These are phyloP conservation scores for Piaya cayana DNA, from an alignment of 2,113 vertebrate species.

Conservation along the genomic window DNA sequence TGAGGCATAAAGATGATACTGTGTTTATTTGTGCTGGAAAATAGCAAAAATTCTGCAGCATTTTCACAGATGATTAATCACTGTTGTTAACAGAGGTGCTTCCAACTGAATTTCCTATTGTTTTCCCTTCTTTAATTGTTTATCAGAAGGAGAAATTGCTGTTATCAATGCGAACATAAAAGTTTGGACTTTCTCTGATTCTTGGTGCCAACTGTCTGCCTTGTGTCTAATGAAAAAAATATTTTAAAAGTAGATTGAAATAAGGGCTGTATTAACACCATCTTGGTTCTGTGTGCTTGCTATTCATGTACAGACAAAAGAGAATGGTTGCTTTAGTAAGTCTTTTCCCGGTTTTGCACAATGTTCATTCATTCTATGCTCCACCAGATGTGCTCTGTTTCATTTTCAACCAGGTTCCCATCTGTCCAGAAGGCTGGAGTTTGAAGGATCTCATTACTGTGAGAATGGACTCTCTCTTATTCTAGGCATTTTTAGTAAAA, in stretches of 20 bases:
- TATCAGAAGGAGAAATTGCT: conserved; percentile 7
- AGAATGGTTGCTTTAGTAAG: conserved; percentile 39
- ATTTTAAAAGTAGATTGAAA: conserved; percentile 9
- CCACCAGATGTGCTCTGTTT: conserved; percentile 50
- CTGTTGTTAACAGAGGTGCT: neutral
- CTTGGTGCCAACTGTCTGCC: neutral
- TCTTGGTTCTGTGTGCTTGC: conserved; percentile 42
- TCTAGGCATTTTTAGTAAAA: conserved; percentile 16
- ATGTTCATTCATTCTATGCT: conserved; percentile 26
- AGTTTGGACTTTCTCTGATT: neutral
- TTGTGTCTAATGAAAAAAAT: neutral
- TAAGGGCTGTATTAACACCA: conserved; percentile 9
- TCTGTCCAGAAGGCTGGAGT: conserved; percentile 51
- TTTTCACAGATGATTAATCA: conserved; percentile 35
- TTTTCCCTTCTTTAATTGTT: conserved; percentile 23
- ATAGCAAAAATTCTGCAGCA: neutral
- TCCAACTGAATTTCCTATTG: conserved; percentile 25
- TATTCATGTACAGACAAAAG: conserved; percentile 47
- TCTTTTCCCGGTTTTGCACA: conserved; percentile 16
- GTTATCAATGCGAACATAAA: neutral
- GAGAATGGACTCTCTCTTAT: conserved; percentile 6
- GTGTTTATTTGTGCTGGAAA: neutral
- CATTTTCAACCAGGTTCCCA: conserved; percentile 56
- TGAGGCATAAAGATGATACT: neutral
- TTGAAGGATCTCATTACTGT: conserved; percentile 38